Evolutionary conservation across 2,113 vertebrate genomes (phyloP).

Genomic region (Tinamus guttatus): DNA sequence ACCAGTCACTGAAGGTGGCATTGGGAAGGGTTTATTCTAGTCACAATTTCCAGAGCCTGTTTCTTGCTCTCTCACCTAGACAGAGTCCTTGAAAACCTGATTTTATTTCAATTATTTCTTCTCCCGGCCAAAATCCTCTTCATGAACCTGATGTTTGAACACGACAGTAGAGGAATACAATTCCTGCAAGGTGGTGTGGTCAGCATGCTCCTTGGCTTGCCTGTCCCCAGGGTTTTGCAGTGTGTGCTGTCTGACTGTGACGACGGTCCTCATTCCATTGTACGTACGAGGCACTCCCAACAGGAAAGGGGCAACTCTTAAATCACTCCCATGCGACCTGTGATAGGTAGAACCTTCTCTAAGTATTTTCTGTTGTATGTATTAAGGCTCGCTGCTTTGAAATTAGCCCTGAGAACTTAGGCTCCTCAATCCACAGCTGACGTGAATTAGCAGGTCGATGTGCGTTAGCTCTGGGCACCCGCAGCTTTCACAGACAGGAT

Average conservation of each 20-base stretch:
- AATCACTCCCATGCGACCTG: background rate
- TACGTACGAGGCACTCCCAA: background rate
- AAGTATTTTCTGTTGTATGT: background rate
- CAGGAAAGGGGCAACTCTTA: background rate
- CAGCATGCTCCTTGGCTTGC: conserved; percentile 68
- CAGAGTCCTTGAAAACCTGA: background rate
- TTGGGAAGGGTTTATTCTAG: background rate
- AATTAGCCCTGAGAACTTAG: background rate
- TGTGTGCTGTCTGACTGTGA: conserved; percentile 29
- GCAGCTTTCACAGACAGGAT: background rate
- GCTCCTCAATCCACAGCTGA: background rate
- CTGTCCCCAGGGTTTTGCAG: background rate
- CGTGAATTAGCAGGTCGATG: background rate
- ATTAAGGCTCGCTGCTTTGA: background rate
- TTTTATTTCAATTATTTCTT: background rate
- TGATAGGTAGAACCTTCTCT: background rate
- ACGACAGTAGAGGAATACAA: conserved; percentile 53
- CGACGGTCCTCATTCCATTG: background rate
- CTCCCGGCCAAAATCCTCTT: background rate
- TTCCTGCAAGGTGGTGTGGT: conserved; percentile 9
- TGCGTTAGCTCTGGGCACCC: background rate
- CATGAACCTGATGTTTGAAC: background rate
- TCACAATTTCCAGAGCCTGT: background rate
- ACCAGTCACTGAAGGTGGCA: background rate
- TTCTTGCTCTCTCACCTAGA: conserved; percentile 17